phyloP scores from a whole-genome alignment of 2,888 invertebrate species.

The Dasysyrphus albostriatus region DNA sequence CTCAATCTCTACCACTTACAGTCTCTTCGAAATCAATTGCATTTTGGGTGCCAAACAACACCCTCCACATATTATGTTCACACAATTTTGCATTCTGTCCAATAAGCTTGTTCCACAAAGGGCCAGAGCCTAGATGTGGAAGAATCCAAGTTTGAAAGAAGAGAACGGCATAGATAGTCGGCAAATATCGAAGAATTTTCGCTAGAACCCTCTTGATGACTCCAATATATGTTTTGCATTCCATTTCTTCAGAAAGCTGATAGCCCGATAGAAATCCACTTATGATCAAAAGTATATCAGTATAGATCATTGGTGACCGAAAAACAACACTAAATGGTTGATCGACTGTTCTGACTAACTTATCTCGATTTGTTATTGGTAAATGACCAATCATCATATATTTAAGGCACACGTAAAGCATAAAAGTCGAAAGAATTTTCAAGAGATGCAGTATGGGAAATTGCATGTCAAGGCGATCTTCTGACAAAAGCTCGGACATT shows the following conservation, averaged over 20 bases:
- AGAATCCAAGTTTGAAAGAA: slow-evolving; percentile 88
- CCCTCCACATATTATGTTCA: slow-evolving; percentile 88
- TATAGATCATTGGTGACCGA: slow-evolving; percentile 87
- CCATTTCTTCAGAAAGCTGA: slow-evolving; percentile 86
- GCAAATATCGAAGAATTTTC: slow-evolving; percentile 88
- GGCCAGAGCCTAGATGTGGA: slow-evolving; percentile 87
- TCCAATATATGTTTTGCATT: slow-evolving; percentile 85
- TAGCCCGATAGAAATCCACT: slow-evolving; percentile 88
- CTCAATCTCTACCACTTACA: slow-evolving; percentile 83
- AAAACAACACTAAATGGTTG: slow-evolving; percentile 86
- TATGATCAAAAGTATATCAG: slow-evolving; percentile 88
- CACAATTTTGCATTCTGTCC: slow-evolving; percentile 87
- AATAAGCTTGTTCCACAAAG: slow-evolving; percentile 88
- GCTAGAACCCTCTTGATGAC: slow-evolving; percentile 86
- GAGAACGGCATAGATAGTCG: slow-evolving; percentile 87
- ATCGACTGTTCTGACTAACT: slow-evolving; percentile 84
- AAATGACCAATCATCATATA: slow-evolving; percentile 87
- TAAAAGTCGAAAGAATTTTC: slow-evolving; percentile 87
- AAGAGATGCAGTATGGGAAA: slow-evolving; percentile 90
- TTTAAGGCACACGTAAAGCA: slow-evolving; percentile 88
- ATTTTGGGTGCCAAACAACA: slow-evolving; percentile 88
- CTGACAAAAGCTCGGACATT: slow-evolving; percentile 85
- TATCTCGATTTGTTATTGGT: slow-evolving; percentile 87
- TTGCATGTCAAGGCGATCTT: slow-evolving; percentile 84
- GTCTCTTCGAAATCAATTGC: slow-evolving; percentile 89